Base-by-base conservation (phyloP, 2,113 vertebrate genomes). In the Oriolus oriolus region DNA sequence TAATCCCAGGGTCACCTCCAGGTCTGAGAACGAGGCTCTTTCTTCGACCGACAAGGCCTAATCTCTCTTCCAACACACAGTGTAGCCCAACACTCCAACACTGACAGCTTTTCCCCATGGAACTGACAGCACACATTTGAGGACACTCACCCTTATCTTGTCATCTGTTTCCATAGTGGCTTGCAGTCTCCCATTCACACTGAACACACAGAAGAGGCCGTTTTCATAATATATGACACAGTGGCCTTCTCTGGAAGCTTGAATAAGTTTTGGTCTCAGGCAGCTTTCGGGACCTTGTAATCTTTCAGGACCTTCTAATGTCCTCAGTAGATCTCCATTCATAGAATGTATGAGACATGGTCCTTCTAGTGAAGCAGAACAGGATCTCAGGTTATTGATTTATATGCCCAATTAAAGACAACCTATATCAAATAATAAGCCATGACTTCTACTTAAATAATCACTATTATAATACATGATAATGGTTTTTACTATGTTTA, bases 341-440 rank as follows among this genome's bases (percentile, higher is more conserved):
- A 99, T 99, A 97, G 99, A 99, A 98, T 99, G 99, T 98, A 99
- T 98, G 98, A 99, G 98, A 97, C 99, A 99, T 27, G 99, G 99
- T 95, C 99, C 99, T 98, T 99, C 99, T 99, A 94, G 85, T n/a
- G 66, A 94, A 63, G 74, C 9, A 84, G 70, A 74, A 88, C 3
- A 79, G 75, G 79, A 95, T 42, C 27, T 74, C 61, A 45, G 33
- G 50, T 94, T 63, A 94, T 14, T 71, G 42, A 89, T 49, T 64
- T 47, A 69, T 9, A 77, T 10, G 11, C 10, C 88, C 11, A 73
- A 23, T 63, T 70, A 30, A 76, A 91, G 28, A 71, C 14, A 76
- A 31, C 14, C 73, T 35, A 28, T 73, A 53, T 26, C 28, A 95
- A 79, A 61, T 23, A 84, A 16, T 13, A 79, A 84, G 4, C 24